Evolutionary conservation across 1,140 invertebrate genomes (phyloP).

Genomic region (Drosophila chauvacae): DNA sequence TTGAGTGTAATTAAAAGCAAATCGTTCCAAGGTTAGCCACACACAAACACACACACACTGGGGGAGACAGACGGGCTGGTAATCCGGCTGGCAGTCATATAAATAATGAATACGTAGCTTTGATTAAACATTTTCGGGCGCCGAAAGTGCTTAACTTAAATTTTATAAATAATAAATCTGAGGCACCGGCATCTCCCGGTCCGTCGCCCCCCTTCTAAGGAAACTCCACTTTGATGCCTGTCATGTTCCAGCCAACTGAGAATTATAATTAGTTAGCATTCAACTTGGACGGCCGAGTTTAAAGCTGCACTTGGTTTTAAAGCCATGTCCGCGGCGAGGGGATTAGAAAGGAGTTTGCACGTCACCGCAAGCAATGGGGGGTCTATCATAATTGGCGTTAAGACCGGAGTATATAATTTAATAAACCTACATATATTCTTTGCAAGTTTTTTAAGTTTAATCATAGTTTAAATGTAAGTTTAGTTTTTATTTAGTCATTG

Average conservation of each 20-base stretch:
- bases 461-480: not conserved
- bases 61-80: not conserved
- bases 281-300: conserved; percentile 12
- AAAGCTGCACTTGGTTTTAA: not conserved
- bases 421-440: not conserved
- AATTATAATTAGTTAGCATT: conserved; percentile 39
- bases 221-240: conserved; percentile 39
- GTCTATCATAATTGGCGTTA: not conserved
- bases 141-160: conserved; percentile 33
- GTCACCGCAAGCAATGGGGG: not conserved
- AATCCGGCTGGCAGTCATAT: conserved; percentile 33
- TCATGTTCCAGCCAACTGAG: conserved; percentile 31
- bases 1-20: conserved; percentile 63
- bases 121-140: conserved; percentile 55
- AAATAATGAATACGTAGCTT: conserved; percentile 61
- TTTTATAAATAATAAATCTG: conserved; percentile 65
- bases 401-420: not conserved
- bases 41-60: not conserved
- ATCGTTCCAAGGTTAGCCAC: conserved; percentile 54
- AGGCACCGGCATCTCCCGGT: not conserved
- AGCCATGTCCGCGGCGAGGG: not conserved
- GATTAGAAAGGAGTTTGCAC: conserved; percentile 7
- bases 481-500: no score
- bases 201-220: not conserved
- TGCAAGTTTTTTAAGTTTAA: not conserved